These are phyloP conservation scores for Charina bottae DNA, from an alignment of 2,113 vertebrate species.

Conservation along the genomic window DNA sequence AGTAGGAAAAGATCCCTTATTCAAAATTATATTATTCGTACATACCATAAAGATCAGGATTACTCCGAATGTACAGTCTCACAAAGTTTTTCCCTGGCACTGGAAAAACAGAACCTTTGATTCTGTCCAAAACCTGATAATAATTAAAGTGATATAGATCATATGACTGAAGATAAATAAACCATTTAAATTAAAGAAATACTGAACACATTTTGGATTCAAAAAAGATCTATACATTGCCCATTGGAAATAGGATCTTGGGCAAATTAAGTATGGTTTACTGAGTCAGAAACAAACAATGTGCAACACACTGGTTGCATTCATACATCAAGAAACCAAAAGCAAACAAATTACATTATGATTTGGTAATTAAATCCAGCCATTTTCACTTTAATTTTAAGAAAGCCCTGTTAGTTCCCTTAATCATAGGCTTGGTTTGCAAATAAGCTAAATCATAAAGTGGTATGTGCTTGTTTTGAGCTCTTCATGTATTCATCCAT, in stretches of 20 bases:
- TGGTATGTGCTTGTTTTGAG: not conserved
- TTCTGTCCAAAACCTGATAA: constrained; percentile 89
- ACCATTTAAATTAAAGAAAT: not conserved
- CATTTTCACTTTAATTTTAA: not conserved
- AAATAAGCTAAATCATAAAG: not conserved
- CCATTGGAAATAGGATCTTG: not conserved
- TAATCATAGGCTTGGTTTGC: not conserved
- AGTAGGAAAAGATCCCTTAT: not conserved
- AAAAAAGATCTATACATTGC: not conserved
- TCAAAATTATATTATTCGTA: constrained; percentile 20
- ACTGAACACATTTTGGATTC: not conserved
- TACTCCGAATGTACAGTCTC: constrained; percentile 87
- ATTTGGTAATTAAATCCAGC: constrained; percentile 3
- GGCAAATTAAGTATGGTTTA: not conserved
- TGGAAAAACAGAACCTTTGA: constrained; percentile 91
- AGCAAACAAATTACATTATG: constrained; percentile 1
- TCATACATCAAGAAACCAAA: not conserved
- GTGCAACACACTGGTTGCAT: not conserved
- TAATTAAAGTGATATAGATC: not conserved
- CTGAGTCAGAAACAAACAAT: not conserved
- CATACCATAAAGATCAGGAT: constrained; percentile 95
- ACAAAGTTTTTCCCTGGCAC: constrained; percentile 95
- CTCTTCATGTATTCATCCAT: not conserved
- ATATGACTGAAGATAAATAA: not conserved
- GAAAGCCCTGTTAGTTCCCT: not conserved